Conservation (phyloP, 1,140 invertebrate genomes). For the Dreissena polymorpha region DNA sequence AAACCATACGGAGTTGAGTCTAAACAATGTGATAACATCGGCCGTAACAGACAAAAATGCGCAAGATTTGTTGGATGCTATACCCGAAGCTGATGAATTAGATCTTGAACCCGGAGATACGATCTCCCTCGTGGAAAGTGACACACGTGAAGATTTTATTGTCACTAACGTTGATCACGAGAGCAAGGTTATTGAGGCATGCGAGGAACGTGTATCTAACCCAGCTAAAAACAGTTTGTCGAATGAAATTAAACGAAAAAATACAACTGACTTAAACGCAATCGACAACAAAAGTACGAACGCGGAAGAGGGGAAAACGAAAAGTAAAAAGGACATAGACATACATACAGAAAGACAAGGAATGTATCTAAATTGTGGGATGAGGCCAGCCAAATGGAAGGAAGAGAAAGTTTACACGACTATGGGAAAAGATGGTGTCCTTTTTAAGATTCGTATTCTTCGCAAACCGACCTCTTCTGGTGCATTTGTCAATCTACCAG, state of each 20-base stretch:
- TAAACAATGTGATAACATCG: background rate
- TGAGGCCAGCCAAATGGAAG: constrained; percentile 3
- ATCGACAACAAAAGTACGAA: background rate
- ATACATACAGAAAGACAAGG: constrained; percentile 19
- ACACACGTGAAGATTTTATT: constrained; percentile 18
- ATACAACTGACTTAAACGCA: background rate
- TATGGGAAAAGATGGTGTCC: constrained; percentile 37
- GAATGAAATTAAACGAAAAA: background rate
- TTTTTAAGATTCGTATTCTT: constrained; percentile 28
- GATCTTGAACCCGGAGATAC: constrained; percentile 18
- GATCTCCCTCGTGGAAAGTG: constrained; percentile 37
- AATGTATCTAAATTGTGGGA: constrained; percentile 13
- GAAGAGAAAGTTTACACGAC: constrained; percentile 46
- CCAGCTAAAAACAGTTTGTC: background rate
- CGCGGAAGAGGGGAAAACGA: background rate
- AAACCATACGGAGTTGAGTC: background rate
- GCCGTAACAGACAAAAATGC: background rate
- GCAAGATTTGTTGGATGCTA: constrained; percentile 30
- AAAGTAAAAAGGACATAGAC: constrained; percentile 25
- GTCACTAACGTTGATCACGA: background rate
- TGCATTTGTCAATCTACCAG: constrained; percentile 1
- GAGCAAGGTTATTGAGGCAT: background rate
- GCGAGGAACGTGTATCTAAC: background rate
- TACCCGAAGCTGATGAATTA: constrained; percentile 36
- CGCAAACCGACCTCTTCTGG: constrained; percentile 2